Evolutionary conservation across 1,140 invertebrate species (phyloP).

Genomic region (Tetragnatha versicolor): DNA sequence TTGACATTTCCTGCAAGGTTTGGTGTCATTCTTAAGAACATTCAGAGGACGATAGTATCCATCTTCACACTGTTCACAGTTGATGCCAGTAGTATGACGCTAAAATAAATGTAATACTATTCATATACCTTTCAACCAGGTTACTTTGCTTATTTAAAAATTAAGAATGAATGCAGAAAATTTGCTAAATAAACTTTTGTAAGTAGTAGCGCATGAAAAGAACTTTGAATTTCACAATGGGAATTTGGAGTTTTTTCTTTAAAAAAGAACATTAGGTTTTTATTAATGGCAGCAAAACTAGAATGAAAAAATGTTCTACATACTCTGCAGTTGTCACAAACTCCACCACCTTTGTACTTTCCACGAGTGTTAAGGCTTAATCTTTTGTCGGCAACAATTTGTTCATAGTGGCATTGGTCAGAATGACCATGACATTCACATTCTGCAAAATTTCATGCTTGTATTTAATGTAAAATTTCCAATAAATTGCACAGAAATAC

Average conservation of each 20-base stretch:
- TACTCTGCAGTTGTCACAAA: conserved; percentile 86
- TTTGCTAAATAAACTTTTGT: neutral
- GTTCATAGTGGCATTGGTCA: conserved; percentile 80
- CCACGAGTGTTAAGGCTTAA: conserved; percentile 74
- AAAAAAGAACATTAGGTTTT: no score
- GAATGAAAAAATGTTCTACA: neutral
- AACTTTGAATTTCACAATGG: no score
- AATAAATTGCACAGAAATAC: conserved; percentile 21
- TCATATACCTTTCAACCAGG: neutral
- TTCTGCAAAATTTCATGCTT: no score
- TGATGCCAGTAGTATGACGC: conserved; percentile 79
- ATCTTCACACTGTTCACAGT: conserved; percentile 83
- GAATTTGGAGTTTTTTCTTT: neutral
- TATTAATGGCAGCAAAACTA: no score
- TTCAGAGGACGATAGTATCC: conserved; percentile 69
- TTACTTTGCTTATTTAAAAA: neutral
- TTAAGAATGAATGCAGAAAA: neutral
- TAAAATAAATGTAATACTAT: conserved; percentile 44
- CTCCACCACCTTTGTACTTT: conserved; percentile 79
- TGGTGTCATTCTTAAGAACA: conserved; percentile 71
- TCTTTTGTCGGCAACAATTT: conserved; percentile 70
- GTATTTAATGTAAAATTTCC: conserved; percentile 5
- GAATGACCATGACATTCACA: conserved; percentile 91
- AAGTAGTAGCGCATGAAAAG: no score
- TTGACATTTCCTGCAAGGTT: conserved; percentile 81